phyloP scores from a whole-genome alignment of 92 coral and sea anemone species.

The Epizoanthus scotinus region DNA sequence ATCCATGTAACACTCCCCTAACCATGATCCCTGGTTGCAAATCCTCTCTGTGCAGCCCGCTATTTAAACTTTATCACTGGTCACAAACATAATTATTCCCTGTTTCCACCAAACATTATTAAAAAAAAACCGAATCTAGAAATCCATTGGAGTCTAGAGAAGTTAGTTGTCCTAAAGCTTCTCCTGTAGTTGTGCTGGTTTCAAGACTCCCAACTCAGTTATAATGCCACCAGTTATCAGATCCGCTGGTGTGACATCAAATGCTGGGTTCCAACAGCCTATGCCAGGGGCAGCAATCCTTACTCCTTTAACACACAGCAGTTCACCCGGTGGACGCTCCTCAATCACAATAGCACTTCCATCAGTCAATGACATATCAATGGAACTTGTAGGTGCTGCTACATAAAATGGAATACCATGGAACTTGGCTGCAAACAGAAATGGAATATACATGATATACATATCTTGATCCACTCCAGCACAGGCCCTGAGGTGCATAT shows the following conservation, averaged over 20 bases:
- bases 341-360: slow-evolving; percentile 85
- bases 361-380: slow-evolving; percentile 68
- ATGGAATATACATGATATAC: slow-evolving; percentile 1
- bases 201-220: slow-evolving; percentile 85
- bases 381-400: slow-evolving; percentile 86
- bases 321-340: slow-evolving; percentile 79
- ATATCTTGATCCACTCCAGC: too few species aligned
- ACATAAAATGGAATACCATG: slow-evolving; percentile 88
- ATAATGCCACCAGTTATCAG: slow-evolving; percentile 92
- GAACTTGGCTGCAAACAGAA: slow-evolving; percentile 67
- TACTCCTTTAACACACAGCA: slow-evolving; percentile 65
- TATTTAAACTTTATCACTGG: too few species aligned
- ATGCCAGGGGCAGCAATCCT: slow-evolving; percentile 87
- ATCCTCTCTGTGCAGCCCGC: too few species aligned
- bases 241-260: slow-evolving; percentile 92
- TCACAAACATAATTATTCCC: too few species aligned
- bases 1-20: too few species aligned
- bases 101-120: too few species aligned
- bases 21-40: too few species aligned
- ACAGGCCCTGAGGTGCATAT: too few species aligned
- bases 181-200: slow-evolving; percentile 66
- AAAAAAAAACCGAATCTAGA: too few species aligned
- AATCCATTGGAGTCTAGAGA: background rate
- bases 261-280: slow-evolving; percentile 95
- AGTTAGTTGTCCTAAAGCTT: slow-evolving; percentile 32